Conservation (phyloP, 2,888 invertebrate genomes). For the Apotomis betuletana region DNA sequence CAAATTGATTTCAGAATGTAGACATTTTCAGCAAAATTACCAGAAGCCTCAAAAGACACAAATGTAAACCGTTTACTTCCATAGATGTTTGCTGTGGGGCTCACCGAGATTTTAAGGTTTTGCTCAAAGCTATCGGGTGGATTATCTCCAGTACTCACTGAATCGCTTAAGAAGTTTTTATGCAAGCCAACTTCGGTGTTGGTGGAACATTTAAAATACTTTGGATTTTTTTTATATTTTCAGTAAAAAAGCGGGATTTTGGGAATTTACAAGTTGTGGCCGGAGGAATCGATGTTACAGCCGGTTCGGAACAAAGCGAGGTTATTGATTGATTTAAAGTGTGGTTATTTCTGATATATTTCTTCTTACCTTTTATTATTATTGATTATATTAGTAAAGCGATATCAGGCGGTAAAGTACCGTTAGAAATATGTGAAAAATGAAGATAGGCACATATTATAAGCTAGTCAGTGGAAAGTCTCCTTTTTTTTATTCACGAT, state of each 20-base stretch:
- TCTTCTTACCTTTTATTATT: too few relatives aligned
- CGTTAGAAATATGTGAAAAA: too few relatives aligned
- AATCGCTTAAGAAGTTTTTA: conserved; percentile 33
- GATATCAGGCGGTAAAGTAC: too few relatives aligned
- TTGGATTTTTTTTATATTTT: conserved; percentile 13
- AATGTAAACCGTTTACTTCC: conserved; percentile 6
- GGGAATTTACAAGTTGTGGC: background rate
- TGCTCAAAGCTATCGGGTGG: conserved; percentile 24
- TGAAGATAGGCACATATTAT: too few relatives aligned
- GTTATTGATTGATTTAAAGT: too few relatives aligned
- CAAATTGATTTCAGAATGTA: background rate
- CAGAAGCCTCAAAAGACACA: conserved; percentile 6
- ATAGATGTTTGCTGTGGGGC: conserved; percentile 7
- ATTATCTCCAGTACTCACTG: conserved; percentile 27
- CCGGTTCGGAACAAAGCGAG: too few relatives aligned
- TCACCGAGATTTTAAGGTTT: conserved; percentile 14
- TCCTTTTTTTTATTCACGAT: too few relatives aligned
- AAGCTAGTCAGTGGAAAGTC: too few relatives aligned
- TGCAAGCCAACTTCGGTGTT: conserved; percentile 31
- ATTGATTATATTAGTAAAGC: background rate
- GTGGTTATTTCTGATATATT: too few relatives aligned
- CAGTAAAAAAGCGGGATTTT: background rate
- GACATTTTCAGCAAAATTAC: background rate
- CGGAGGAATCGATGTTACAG: too few relatives aligned
- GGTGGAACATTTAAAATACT: conserved; percentile 14